Evolutionary conservation across 1,140 invertebrate species (phyloP), one percentile per base, ranked within the genome.

Genomic region (Anoplolepis gracilipes): DNA sequence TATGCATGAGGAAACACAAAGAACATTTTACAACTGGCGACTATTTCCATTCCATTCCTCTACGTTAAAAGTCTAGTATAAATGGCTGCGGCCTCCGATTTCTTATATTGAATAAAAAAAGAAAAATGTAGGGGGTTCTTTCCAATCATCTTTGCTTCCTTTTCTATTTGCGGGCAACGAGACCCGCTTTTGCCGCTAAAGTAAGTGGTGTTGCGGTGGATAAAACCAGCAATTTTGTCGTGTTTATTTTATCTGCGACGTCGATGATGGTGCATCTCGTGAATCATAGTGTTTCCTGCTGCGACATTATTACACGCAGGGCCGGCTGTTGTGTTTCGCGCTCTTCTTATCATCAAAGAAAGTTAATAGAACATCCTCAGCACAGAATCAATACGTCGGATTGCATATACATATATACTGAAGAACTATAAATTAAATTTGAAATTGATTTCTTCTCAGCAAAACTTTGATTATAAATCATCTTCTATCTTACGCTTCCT

Each of bases 191-290:
- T 10, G 49, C 46, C 33, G 30, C 11, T 49, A 49, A 49, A 49
- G 16, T 49, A 22, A 64, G 16, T 28, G 30, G 36, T 55, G 25
- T 59, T 55, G 19, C 3, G 33, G 36, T 7, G 25, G 42, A 16
- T 1, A 65, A 46, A 65, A 64, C 53, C 55, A 62, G 59, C 64
- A 85, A 90, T 86, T 86, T 81, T 62, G 36, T 61, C 65, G 69
- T 86, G 67, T 86, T 90, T 88, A 90, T 84, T 82, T 90, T 85
- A 87, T 86, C 65, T 76, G 13, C 53, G 78, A 55, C 79, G 85
- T 88, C 88, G 67, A 62, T 36, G 62, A 84, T 86, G 67, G 36
- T 59, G 75, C 55, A 81, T 90, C 88, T 81, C 73, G 53, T 42
- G 79, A 46, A 87, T 90, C 88, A 70, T 53, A 55, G 70, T 90